A percentile compares a stretch with the other conserved stretches of the same genome.
Evolutionary conservation across 2,888 invertebrate genomes (phyloP).

Genomic region (Leptinotarsa haldemani): DNA sequence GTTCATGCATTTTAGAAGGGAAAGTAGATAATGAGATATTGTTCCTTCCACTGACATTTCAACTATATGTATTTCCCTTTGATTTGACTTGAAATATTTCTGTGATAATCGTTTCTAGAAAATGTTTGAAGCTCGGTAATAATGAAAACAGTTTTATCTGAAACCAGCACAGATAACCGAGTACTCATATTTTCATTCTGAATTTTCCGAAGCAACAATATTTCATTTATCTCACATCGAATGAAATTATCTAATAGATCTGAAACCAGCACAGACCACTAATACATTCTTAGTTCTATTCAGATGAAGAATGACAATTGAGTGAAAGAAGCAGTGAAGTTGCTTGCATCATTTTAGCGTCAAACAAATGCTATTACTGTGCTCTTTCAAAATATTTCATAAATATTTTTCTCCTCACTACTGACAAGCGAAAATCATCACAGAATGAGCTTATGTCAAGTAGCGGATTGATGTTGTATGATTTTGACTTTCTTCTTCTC

Average conservation of each 20-base stretch:
- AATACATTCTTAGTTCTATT: neutral
- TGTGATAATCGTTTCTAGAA: neutral
- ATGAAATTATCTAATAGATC: conserved; percentile 42
- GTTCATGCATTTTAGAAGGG: neutral
- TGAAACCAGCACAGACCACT: conserved; percentile 55
- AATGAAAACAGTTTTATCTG: conserved; percentile 12
- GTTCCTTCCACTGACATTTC: neutral
- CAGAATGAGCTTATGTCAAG: too few species aligned
- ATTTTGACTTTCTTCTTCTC: too few species aligned
- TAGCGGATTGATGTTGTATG: too few species aligned
- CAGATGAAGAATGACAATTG: conserved; percentile 38
- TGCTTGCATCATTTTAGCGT: conserved; percentile 4
- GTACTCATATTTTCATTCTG: neutral
- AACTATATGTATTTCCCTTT: neutral
- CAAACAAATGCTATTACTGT: too few species aligned
- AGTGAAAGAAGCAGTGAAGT: conserved; percentile 33
- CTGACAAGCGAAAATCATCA: too few species aligned
- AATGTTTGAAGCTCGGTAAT: neutral
- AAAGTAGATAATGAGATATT: neutral
- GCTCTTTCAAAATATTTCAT: too few species aligned
- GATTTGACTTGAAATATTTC: neutral
- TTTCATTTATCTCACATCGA: conserved; percentile 1
- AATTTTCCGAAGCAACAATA: neutral
- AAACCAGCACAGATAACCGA: conserved; percentile 26
- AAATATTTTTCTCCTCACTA: too few species aligned